These are phyloP conservation scores for Branchipolynoe longqiensis DNA, from an alignment of 2,888 invertebrate genomes.

Conservation along the genomic window DNA sequence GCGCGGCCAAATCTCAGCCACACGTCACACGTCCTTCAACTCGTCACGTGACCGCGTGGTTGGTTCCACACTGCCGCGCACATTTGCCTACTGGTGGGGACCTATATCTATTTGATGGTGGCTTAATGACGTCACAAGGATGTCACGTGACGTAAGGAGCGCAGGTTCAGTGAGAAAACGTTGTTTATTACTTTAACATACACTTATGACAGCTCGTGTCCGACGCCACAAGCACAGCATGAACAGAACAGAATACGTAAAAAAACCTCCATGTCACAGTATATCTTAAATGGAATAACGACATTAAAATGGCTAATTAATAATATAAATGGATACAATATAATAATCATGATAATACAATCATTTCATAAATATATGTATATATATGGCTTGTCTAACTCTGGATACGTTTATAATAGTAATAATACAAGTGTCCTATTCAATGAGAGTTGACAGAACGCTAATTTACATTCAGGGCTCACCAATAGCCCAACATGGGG, in stretches of 20 bases:
- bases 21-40: too few species aligned
- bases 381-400: slow-evolving; percentile 30
- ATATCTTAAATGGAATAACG: slow-evolving; percentile 43
- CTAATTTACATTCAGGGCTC: slow-evolving; percentile 28
- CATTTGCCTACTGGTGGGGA: too few species aligned
- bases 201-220: slow-evolving; percentile 9
- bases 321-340: slow-evolving; percentile 50
- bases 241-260: background rate
- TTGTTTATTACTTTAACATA: slow-evolving; percentile 45
- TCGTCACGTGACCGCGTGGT: too few species aligned
- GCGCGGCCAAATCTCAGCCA: too few species aligned
- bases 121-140: too few species aligned
- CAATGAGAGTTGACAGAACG: background rate
- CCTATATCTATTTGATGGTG: too few species aligned
- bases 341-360: slow-evolving; percentile 40
- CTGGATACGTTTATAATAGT: background rate
- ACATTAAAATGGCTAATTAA: slow-evolving; percentile 52
- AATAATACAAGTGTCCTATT: slow-evolving; percentile 2
- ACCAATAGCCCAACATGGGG: too few species aligned
- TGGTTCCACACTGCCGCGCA: too few species aligned
- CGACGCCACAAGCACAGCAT: slow-evolving; percentile 27
- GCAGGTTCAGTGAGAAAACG: slow-evolving; percentile 37
- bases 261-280: slow-evolving; percentile 42
- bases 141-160: too few species aligned
- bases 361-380: slow-evolving; percentile 52